Evolutionary conservation across 2,888 invertebrate genomes (phyloP).

Genomic region (Pogonocherus hispidulus): DNA sequence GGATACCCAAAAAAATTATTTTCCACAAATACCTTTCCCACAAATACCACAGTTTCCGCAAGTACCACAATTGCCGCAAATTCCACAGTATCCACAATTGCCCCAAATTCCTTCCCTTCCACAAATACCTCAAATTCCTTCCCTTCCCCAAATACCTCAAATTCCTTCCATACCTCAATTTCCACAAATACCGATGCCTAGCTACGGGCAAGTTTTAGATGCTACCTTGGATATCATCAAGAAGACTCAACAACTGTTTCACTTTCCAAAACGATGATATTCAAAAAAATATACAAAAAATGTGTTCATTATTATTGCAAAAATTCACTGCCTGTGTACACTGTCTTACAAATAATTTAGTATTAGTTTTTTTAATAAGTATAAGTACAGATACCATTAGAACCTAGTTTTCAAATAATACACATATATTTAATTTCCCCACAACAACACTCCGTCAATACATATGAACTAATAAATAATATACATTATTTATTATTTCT

Average conservation of each 20-base stretch:
- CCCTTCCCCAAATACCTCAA: not conserved
- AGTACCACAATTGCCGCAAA: slow-evolving; percentile 27
- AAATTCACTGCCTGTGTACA: too few relatives aligned
- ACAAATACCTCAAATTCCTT: slow-evolving; percentile 7
- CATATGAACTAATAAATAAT: too few relatives aligned
- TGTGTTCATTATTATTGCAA: too few relatives aligned
- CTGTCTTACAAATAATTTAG: too few relatives aligned
- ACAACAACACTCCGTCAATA: too few relatives aligned
- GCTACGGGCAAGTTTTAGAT: slow-evolving; percentile 22
- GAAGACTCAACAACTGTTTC: slow-evolving; percentile 41
- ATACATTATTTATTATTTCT: too few relatives aligned
- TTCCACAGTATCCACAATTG: not conserved
- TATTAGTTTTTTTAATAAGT: too few relatives aligned
- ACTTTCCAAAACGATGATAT: slow-evolving; percentile 14
- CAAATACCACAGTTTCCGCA: slow-evolving; percentile 19
- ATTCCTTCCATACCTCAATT: slow-evolving; percentile 14
- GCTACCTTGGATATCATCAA: slow-evolving; percentile 40
- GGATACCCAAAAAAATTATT: not conserved
- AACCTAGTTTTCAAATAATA: too few relatives aligned
- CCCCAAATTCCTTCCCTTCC: slow-evolving; percentile 29
- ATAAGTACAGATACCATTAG: too few relatives aligned
- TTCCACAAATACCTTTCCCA: slow-evolving; percentile 20
- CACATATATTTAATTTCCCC: too few relatives aligned
- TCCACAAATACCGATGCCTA: slow-evolving; percentile 22
- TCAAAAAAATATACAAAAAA: too few relatives aligned